Conservation (phyloP, 1,140 invertebrate species). For the Phymastichus coffea region DNA sequence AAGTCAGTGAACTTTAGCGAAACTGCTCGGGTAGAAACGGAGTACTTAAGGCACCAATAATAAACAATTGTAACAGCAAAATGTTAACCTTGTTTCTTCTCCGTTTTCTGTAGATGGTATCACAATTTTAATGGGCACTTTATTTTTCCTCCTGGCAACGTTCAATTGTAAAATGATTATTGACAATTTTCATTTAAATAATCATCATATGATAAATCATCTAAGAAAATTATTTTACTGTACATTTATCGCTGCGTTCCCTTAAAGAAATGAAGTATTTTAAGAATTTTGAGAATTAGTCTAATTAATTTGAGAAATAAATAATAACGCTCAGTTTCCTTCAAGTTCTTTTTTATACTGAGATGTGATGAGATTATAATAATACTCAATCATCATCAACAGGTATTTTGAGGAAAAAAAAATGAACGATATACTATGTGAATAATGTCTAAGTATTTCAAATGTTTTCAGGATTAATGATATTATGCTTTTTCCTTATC, state of each 20-base stretch:
- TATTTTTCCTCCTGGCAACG: slow-evolving; percentile 55
- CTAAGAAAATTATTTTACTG: too few relatives aligned
- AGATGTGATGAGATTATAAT: slow-evolving; percentile 10
- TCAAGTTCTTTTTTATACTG: slow-evolving; percentile 26
- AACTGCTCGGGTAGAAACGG: too few relatives aligned
- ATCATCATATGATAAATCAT: too few relatives aligned
- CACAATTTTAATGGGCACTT: slow-evolving; percentile 54
- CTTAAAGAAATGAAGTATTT: too few relatives aligned
- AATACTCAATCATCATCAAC: neutral
- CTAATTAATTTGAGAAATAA: too few relatives aligned
- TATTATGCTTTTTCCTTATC: slow-evolving; percentile 2
- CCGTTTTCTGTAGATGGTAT: slow-evolving; percentile 48
- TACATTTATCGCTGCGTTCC: too few relatives aligned
- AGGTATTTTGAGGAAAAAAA: too few relatives aligned
- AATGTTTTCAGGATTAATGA: neutral
- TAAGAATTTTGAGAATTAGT: too few relatives aligned
- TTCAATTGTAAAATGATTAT: too few relatives aligned
- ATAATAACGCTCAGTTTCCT: too few relatives aligned
- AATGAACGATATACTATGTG: slow-evolving; percentile 4
- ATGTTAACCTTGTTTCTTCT: slow-evolving; percentile 51
- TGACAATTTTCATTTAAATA: too few relatives aligned
- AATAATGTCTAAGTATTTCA: slow-evolving; percentile 7
- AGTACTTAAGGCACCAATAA: slow-evolving; percentile 37
- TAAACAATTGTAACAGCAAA: slow-evolving; percentile 41
- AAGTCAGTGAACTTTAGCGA: slow-evolving; percentile 4